Evolutionary conservation across 2,888 invertebrate species (phyloP).

Genomic region (Uloborus plumipes): DNA sequence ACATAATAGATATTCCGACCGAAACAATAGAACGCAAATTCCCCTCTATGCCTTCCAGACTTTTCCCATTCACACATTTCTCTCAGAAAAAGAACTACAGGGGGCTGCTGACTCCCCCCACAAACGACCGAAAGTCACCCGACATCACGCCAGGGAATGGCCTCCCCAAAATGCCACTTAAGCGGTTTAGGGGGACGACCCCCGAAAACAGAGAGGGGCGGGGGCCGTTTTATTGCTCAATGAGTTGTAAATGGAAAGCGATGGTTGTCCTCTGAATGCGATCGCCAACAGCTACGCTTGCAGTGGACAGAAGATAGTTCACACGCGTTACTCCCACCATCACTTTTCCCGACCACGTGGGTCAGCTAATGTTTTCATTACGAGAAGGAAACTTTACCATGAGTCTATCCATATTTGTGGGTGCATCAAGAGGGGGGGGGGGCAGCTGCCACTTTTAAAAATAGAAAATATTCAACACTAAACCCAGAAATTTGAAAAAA

Average conservation of each 20-base stretch:
- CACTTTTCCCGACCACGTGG: not conserved
- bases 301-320: not conserved
- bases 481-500: too few species aligned
- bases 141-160: not conserved
- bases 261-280: not conserved
- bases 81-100: not conserved
- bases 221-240: constrained; percentile 1
- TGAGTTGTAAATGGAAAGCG: not conserved
- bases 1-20: too few species aligned
- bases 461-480: too few species aligned
- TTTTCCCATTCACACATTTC: too few species aligned
- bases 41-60: too few species aligned
- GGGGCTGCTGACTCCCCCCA: not conserved
- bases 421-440: too few species aligned
- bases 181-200: not conserved
- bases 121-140: not conserved
- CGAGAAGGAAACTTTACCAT: too few species aligned
- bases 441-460: too few species aligned
- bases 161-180: constrained; percentile 1
- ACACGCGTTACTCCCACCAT: too few species aligned
- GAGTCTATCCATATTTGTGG: too few species aligned
- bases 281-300: not conserved
- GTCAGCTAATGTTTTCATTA: not conserved
- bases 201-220: too few species aligned
- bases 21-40: too few species aligned